Conservation (phyloP, 2,113 vertebrate genomes). For the Caloenas nicobarica region DNA sequence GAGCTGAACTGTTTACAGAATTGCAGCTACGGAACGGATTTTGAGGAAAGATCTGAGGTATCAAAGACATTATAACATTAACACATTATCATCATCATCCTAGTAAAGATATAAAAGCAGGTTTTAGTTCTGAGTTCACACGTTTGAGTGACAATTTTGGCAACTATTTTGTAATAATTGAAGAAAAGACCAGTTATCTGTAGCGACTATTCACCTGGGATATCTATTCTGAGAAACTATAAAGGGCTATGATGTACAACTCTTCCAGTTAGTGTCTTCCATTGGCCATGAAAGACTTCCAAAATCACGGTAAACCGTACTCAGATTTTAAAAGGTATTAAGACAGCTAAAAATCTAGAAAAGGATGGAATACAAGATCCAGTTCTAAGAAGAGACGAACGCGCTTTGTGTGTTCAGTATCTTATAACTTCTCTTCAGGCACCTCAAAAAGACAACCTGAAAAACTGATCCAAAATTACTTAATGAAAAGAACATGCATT, state of each 20-base stretch:
- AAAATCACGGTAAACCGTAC: not conserved
- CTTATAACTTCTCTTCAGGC: not conserved
- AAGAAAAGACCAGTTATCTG: not conserved
- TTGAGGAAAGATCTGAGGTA: not conserved
- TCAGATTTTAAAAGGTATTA: not conserved
- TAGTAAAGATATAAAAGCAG: too few relatives aligned
- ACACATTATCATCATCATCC: not conserved
- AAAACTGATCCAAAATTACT: not conserved
- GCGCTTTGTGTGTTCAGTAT: not conserved
- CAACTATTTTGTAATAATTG: not conserved
- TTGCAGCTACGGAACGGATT: not conserved
- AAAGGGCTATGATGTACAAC: not conserved
- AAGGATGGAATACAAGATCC: not conserved
- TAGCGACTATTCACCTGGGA: not conserved
- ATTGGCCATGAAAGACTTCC: not conserved
- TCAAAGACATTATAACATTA: not conserved
- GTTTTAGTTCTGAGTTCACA: not conserved
- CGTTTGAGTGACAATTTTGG: not conserved
- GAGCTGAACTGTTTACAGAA: not conserved
- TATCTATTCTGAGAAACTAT: not conserved
- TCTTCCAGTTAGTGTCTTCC: not conserved
- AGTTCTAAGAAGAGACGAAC: accelerated
- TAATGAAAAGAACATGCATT: not conserved
- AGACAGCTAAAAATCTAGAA: not conserved
- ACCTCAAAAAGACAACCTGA: not conserved